phyloP scores from a whole-genome alignment of 2,113 vertebrate species.

The Bombycilla garrulus region DNA sequence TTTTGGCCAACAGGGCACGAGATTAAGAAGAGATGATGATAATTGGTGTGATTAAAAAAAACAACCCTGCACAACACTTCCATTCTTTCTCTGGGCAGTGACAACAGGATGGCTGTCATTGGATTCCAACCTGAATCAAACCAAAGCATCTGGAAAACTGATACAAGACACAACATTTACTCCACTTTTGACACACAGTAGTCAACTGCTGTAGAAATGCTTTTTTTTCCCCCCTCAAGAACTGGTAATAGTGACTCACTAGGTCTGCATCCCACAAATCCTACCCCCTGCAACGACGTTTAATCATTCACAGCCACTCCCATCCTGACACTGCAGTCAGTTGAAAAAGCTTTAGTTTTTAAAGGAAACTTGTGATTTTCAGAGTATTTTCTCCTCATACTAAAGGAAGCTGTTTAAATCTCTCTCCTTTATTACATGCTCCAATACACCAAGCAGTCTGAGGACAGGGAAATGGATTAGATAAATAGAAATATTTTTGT shows the following conservation, averaged over 20 bases:
- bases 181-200: background rate
- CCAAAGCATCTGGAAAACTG: background rate
- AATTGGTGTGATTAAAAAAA: background rate
- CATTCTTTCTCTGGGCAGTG: background rate
- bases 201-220: background rate
- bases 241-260: background rate
- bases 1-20: background rate
- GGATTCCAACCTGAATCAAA: background rate
- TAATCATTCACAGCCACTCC: background rate
- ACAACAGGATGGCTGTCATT: background rate
- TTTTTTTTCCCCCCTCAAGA: fast-evolving
- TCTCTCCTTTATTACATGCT: constrained; percentile 7
- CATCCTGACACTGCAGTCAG: background rate
- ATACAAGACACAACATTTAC: background rate
- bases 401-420: constrained; percentile 9
- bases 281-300: background rate
- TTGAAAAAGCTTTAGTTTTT: background rate
- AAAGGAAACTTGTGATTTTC: constrained; percentile 28
- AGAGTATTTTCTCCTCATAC: background rate
- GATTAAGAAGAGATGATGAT: background rate
- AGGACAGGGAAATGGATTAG: constrained; percentile 38
- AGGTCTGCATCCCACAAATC: background rate
- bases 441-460: background rate
- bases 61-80: background rate
- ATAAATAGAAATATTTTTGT: constrained; percentile 62